A percentile compares a stretch with the other conserved stretches of the same genome.
These are phyloP conservation scores for Panagrolaimus sp. DNA, from an alignment of 1,140 invertebrate species.

Conservation along the genomic window DNA sequence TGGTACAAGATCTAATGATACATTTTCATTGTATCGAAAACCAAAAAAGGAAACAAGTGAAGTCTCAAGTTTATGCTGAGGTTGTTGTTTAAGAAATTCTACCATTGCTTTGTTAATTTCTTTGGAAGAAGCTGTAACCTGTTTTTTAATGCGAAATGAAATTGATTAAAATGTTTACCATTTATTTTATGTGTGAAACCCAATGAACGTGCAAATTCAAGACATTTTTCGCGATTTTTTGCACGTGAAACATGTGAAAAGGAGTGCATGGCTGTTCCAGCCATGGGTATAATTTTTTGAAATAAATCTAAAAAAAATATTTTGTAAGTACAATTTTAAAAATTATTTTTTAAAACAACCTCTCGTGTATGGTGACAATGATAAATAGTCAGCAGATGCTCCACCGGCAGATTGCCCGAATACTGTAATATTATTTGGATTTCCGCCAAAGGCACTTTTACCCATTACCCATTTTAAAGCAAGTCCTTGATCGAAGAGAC, in stretches of 20 bases:
- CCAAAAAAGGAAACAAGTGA: neutral
- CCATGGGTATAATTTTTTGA: conserved; percentile 21
- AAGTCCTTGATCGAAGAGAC: conserved; percentile 62
- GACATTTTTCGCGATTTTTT: neutral
- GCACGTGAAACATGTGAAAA: neutral
- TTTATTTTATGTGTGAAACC: neutral
- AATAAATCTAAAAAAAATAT: conserved; percentile 15
- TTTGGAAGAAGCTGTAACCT: neutral
- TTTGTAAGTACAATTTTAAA: neutral
- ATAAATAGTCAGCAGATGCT: conserved; percentile 8
- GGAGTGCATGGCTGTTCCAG: conserved; percentile 12
- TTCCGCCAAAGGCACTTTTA: conserved; percentile 24
- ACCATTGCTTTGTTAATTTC: conserved; percentile 9
- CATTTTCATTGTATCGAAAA: neutral
- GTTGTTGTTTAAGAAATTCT: neutral
- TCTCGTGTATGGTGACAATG: conserved; percentile 9
- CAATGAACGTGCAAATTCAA: neutral
- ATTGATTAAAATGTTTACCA: neutral
- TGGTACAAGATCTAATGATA: neutral
- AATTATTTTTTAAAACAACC: conserved; percentile 1
- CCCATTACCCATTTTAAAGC: conserved; percentile 24
- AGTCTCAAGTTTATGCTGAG: neutral
- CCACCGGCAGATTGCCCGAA: conserved; percentile 21
- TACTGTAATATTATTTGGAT: conserved; percentile 22
- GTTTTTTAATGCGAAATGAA: conserved; percentile 8